Conservation (phyloP, 1,140 invertebrate genomes). For the Tenebrio molitor region DNA sequence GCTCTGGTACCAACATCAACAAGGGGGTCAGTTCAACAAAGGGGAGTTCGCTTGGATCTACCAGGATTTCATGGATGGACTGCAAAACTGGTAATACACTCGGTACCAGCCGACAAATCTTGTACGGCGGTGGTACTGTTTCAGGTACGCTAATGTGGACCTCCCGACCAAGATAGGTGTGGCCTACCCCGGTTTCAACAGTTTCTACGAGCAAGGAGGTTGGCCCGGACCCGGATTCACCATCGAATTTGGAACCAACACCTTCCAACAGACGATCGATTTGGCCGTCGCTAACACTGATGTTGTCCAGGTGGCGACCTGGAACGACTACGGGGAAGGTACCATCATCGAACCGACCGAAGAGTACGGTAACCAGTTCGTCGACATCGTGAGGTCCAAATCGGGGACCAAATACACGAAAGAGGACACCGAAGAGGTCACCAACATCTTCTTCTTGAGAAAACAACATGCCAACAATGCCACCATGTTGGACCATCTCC, state of each 20-base stretch:
- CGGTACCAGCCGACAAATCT: no score
- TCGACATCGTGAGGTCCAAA: background rate
- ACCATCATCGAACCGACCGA: background rate
- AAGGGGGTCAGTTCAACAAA: background rate
- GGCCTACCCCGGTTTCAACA: background rate
- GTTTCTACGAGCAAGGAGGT: background rate
- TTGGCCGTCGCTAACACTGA: background rate
- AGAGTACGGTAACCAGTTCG: background rate
- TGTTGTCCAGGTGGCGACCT: background rate
- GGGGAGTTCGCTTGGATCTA: conserved; percentile 12
- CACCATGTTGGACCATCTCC: background rate
- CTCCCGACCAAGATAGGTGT: background rate
- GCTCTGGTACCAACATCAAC: conserved; percentile 9
- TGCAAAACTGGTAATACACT: background rate
- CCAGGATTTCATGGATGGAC: background rate
- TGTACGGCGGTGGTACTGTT: background rate
- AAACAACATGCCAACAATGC: background rate
- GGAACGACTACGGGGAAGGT: background rate
- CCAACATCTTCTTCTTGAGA: background rate
- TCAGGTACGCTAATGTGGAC: background rate
- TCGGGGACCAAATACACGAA: background rate
- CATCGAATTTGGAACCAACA: background rate
- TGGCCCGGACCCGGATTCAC: background rate
- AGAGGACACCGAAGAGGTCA: background rate
- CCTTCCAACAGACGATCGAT: background rate